Base-by-base conservation (phyloP, 2,888 invertebrate species). In the Meliscaeva auricollis region DNA sequence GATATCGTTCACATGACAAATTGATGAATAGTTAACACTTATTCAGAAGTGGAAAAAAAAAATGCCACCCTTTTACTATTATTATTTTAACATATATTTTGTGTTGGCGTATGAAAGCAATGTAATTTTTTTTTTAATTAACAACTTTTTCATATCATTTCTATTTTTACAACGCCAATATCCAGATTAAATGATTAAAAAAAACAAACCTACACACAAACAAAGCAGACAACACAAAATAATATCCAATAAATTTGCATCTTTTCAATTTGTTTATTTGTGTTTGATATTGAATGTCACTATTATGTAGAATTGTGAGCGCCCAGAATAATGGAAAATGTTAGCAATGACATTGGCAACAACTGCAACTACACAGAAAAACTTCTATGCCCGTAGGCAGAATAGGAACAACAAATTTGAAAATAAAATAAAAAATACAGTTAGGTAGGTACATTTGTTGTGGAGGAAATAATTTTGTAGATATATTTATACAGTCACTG, bases 311-410 rank as follows among this genome's bases (percentile, higher is more conserved):
- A 68, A 46, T 11, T 15, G 0, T 2, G 1, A 15, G 4, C 4
- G 8, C 9, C 0, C 13, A 3, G n/a, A 30, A 26, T 30, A 54
- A 30, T 26, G 26, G 26, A 26, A 41, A 41, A 13, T 3, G 50
- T 82, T 68, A 77, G 52, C 77, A 73, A 62, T 82, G 82, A 82
- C 77, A 82, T 77, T 82, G 82, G 3, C 48, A 44, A 60, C 52
- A 44, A 30, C 41, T 13, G 0, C 17, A 30, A 70, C 41, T 13
- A 1, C 17, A 30, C 62, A 30, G 20, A 74, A 32, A 60, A 41
- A 41, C n/a, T 6, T 35, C n/a, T 41, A 32, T 32, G 5, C 6
- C 26, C 7, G 41, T 32, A 64, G 64, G 17, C 6, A 15, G 15
- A 60, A 54, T 35, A 17, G 9, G 22, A 62, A 48, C 44, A 13